phyloP scores from a whole-genome alignment of 2,797 vertebrate genomes.

The Bovichtus variegatus region DNA sequence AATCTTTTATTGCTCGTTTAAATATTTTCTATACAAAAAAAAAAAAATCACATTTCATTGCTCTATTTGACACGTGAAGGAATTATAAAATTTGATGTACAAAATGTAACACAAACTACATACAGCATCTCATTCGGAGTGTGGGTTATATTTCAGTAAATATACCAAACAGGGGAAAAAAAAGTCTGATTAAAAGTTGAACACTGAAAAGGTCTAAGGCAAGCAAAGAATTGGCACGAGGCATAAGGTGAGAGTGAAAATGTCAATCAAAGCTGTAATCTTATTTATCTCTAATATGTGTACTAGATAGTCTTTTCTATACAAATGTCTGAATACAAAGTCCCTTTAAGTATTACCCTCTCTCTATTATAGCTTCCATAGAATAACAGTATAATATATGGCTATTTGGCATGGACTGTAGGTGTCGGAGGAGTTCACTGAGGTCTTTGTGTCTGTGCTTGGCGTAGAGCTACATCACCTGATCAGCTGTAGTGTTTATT shows the following conservation, averaged over 20 bases:
- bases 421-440: constrained; percentile 4
- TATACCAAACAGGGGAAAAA: constrained; percentile 19
- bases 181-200: constrained; percentile 5
- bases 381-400: constrained; percentile 3
- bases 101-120: constrained; percentile 54
- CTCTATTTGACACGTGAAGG: constrained; percentile 4
- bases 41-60: constrained; percentile 24
- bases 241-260: constrained; percentile 5
- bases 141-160: constrained; percentile 24
- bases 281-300: neutral
- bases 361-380: neutral
- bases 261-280: neutral
- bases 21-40: constrained; percentile 71
- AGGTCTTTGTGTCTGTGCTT: constrained; percentile 43
- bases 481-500: constrained; percentile 16
- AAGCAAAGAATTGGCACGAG: constrained; percentile 55
- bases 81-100: constrained; percentile 57
- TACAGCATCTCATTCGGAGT: constrained; percentile 28
- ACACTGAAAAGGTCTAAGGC: constrained; percentile 27
- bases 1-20: constrained; percentile 70
- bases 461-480: constrained; percentile 35
- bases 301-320: neutral
- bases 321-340: neutral
- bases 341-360: constrained; percentile 38
- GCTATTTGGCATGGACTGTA: constrained; percentile 10